phyloP scores from a whole-genome alignment of 2,888 invertebrate genomes.

The Ochropacha duplaris region DNA sequence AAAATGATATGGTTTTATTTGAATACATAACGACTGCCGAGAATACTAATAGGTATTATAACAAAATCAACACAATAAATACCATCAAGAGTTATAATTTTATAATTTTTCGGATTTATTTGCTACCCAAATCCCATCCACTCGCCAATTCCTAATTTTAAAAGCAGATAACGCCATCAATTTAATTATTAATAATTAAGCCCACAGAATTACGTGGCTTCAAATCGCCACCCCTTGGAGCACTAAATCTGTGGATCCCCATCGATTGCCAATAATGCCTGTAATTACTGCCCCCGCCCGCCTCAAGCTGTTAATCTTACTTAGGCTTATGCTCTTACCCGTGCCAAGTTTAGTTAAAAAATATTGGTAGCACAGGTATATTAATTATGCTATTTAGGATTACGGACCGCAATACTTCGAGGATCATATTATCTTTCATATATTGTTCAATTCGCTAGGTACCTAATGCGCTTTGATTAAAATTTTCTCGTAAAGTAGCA shows the following conservation, averaged over 20 bases:
- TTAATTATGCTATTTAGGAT: not conserved
- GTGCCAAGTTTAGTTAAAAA: constrained; percentile 67
- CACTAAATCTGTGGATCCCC: constrained; percentile 65
- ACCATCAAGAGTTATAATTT: no score
- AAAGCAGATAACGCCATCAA: constrained; percentile 1
- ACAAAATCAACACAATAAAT: no score
- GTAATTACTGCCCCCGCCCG: constrained; percentile 68
- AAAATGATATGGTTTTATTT: no score
- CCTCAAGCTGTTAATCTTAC: constrained; percentile 63
- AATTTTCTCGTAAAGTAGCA: no score
- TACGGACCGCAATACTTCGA: not conserved
- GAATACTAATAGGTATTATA: no score
- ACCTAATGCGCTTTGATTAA: no score
- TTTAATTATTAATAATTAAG: constrained; percentile 3
- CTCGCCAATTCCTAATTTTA: no score
- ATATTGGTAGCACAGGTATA: constrained; percentile 42
- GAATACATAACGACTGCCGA: no score
- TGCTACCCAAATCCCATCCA: no score
- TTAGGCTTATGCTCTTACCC: constrained; percentile 46
- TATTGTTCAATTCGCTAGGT: no score
- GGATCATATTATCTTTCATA: no score
- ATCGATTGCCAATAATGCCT: constrained; percentile 75
- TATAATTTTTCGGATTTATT: no score
- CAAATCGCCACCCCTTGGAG: constrained; percentile 29
- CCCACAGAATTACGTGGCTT: constrained; percentile 27